Percentiles rank a stretch among this genome's conserved stretches.
phyloP scores from a whole-genome alignment of 2,113 vertebrate species.

The Cyprinodon tularosa region DNA sequence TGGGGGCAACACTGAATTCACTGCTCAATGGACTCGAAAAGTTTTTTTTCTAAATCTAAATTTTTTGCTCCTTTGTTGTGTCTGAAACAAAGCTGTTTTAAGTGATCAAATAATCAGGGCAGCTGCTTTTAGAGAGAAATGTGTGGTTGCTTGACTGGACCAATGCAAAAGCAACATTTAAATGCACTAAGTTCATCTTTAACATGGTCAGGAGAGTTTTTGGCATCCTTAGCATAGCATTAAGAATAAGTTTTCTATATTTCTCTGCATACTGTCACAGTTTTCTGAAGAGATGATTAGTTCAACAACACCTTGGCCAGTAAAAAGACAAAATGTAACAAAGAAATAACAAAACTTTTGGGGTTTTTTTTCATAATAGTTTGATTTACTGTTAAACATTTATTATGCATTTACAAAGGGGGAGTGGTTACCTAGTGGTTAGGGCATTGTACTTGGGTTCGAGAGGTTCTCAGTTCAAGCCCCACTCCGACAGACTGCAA shows the following conservation, averaged over 20 bases:
- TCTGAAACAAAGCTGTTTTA: neutral
- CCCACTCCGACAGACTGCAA: too few species aligned
- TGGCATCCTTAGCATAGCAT: neutral
- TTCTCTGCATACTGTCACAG: too few species aligned
- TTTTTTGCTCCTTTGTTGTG: neutral
- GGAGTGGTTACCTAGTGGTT: too few species aligned
- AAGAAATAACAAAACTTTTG: neutral
- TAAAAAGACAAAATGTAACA: too few species aligned
- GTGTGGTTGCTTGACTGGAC: too few species aligned
- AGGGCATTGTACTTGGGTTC: too few species aligned
- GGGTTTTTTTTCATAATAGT: neutral
- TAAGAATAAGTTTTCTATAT: too few species aligned
- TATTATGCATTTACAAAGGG: neutral
- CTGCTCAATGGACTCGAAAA: neutral
- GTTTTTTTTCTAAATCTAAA: neutral
- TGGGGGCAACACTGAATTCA: neutral
- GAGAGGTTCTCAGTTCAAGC: too few species aligned
- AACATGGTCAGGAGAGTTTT: neutral
- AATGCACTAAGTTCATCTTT: neutral
- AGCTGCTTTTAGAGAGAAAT: neutral
- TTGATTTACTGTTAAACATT: neutral
- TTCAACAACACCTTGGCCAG: too few species aligned
- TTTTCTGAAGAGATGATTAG: too few species aligned
- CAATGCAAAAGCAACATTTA: neutral
- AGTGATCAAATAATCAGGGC: neutral